Conservation (phyloP, 2,113 vertebrate species). For the Phodopus roborovskii region DNA sequence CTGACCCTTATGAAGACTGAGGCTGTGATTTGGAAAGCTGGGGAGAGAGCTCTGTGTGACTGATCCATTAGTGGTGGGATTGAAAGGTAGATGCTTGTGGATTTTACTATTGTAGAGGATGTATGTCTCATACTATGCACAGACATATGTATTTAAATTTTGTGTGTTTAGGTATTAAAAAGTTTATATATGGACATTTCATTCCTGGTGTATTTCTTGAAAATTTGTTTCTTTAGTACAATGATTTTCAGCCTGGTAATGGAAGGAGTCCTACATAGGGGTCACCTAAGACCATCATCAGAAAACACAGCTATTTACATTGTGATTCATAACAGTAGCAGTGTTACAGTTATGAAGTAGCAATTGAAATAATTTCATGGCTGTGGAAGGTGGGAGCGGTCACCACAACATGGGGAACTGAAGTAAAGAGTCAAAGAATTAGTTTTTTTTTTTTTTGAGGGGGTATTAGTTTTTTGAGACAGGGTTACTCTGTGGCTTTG, state of each 20-base stretch:
- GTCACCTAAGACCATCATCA: not conserved
- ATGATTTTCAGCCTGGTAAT: not conserved
- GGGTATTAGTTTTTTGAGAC: too few species aligned
- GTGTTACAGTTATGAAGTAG: not conserved
- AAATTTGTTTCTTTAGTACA: constrained; percentile 47
- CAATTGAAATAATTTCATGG: not conserved
- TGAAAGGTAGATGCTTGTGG: constrained; percentile 28
- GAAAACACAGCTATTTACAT: not conserved
- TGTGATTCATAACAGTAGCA: not conserved
- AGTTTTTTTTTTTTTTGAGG: not conserved
- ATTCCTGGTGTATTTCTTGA: constrained; percentile 48
- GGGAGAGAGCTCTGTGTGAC: constrained; percentile 1
- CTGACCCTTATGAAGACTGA: not conserved
- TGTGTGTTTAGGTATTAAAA: constrained; percentile 12
- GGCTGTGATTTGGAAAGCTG: constrained; percentile 41
- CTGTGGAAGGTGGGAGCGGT: not conserved
- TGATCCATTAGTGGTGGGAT: constrained; percentile 44
- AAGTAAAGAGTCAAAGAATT: not conserved
- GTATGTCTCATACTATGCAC: not conserved
- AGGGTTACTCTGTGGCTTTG: too few species aligned
- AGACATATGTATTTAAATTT: not conserved
- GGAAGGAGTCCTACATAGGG: not conserved
- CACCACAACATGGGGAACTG: not conserved
- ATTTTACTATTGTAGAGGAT: constrained; percentile 19
- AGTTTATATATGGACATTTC: not conserved